Conservation (phyloP, 2,888 invertebrate genomes). For the Oscheius myriophilus region DNA sequence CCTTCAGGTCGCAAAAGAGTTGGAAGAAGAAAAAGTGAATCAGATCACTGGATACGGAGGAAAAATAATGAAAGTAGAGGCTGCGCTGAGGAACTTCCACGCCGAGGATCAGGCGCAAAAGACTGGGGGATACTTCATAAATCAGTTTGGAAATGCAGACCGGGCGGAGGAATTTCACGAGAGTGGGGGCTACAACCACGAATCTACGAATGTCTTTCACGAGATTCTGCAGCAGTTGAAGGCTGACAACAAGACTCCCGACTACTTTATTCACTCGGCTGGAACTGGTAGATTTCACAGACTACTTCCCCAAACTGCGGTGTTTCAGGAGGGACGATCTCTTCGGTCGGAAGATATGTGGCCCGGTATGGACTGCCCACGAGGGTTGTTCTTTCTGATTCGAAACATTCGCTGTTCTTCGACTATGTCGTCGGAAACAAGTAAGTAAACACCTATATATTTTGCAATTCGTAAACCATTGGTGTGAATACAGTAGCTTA, state of each 20-base stretch:
- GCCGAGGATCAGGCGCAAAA: constrained; percentile 47
- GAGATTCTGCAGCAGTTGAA: constrained; percentile 57
- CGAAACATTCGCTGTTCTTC: constrained; percentile 62
- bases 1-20: constrained; percentile 49
- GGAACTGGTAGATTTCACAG: constrained; percentile 48
- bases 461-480: too few relatives aligned
- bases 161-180: constrained; percentile 64
- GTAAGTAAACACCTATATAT: too few relatives aligned
- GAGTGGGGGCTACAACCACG: constrained; percentile 53
- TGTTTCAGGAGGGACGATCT: constrained; percentile 55
- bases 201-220: constrained; percentile 62
- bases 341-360: constrained; percentile 63
- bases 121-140: constrained; percentile 58
- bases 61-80: constrained; percentile 48
- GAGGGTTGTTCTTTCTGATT: constrained; percentile 58
- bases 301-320: background rate
- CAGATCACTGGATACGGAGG: constrained; percentile 58
- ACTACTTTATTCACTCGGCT: constrained; percentile 62
- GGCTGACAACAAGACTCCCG: constrained; percentile 37
- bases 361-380: constrained; percentile 56
- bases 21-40: constrained; percentile 58
- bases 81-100: constrained; percentile 27
- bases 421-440: constrained; percentile 58
- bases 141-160: constrained; percentile 65
- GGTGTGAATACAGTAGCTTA: background rate